Conservation (phyloP, 2,888 invertebrate species). For the Rugalucina vietnamica region DNA sequence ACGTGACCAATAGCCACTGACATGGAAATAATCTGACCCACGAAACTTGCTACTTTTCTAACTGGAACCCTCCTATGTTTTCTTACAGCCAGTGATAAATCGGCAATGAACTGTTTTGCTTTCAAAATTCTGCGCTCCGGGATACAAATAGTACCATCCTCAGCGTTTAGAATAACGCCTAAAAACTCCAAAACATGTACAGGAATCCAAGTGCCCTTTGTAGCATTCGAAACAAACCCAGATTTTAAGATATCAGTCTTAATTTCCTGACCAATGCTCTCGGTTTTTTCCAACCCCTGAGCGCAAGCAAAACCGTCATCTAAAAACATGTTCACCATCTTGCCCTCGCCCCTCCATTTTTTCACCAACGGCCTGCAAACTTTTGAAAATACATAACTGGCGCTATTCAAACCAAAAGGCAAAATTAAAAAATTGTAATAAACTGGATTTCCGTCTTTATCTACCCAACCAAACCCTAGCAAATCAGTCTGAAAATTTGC, state of each 20-base stretch:
- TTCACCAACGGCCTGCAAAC: slow-evolving; percentile 33
- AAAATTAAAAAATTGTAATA: slow-evolving; percentile 36
- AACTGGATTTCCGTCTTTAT: not conserved
- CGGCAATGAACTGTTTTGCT: not conserved
- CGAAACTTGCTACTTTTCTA: slow-evolving; percentile 37
- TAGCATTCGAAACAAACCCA: slow-evolving; percentile 42
- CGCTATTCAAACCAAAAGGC: slow-evolving; percentile 27
- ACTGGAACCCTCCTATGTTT: slow-evolving; percentile 30
- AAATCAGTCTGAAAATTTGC: slow-evolving; percentile 29
- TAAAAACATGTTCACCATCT: slow-evolving; percentile 34
- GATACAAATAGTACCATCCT: slow-evolving; percentile 18
- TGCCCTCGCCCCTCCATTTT: slow-evolving; percentile 42
- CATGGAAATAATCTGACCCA: slow-evolving; percentile 50
- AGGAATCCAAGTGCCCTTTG: slow-evolving; percentile 40
- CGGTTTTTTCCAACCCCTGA: not conserved
- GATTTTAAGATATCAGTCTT: slow-evolving; percentile 32
- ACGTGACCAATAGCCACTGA: slow-evolving; percentile 41
- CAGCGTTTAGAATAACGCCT: slow-evolving; percentile 21
- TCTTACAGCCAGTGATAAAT: not conserved
- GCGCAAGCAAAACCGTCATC: slow-evolving; percentile 48
- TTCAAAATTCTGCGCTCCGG: slow-evolving; percentile 26
- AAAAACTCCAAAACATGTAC: slow-evolving; percentile 33
- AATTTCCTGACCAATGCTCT: slow-evolving; percentile 10
- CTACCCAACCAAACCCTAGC: slow-evolving; percentile 22
- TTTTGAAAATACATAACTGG: slow-evolving; percentile 39